These are phyloP conservation scores for Otus scops DNA, from an alignment of 2,797 vertebrate genomes.

Conservation along the genomic window DNA sequence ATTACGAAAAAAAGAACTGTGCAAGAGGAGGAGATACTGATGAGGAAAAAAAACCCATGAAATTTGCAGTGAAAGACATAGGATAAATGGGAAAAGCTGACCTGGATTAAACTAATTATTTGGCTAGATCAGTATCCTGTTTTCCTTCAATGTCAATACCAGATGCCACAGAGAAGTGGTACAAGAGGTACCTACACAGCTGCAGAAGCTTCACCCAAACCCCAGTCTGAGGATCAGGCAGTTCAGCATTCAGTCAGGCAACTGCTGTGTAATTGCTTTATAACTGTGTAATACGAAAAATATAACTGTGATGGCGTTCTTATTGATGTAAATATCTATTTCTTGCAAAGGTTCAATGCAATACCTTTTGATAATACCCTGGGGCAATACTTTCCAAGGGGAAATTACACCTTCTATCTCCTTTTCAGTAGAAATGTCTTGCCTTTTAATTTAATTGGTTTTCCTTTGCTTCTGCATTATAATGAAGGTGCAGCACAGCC, in stretches of 20 bases:
- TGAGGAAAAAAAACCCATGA: fast-evolving
- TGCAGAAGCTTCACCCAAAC: background rate
- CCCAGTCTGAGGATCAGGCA: background rate
- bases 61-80: background rate
- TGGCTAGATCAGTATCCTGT: background rate
- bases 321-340: background rate
- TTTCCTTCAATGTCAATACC: background rate
- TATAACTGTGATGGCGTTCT: background rate
- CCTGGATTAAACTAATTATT: background rate
- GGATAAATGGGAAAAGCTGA: background rate
- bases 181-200: background rate
- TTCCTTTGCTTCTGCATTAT: background rate
- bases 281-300: background rate
- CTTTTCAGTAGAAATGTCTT: background rate
- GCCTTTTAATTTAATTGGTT: conserved; percentile 19
- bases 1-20: background rate
- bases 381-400: background rate
- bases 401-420: background rate
- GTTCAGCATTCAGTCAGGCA: background rate
- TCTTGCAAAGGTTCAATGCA: background rate
- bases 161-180: background rate
- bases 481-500: background rate
- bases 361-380: background rate
- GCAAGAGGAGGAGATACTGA: background rate
- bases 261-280: background rate